Evolutionary conservation across 2,888 invertebrate genomes (phyloP).

Genomic region (Stenodera caucasica): DNA sequence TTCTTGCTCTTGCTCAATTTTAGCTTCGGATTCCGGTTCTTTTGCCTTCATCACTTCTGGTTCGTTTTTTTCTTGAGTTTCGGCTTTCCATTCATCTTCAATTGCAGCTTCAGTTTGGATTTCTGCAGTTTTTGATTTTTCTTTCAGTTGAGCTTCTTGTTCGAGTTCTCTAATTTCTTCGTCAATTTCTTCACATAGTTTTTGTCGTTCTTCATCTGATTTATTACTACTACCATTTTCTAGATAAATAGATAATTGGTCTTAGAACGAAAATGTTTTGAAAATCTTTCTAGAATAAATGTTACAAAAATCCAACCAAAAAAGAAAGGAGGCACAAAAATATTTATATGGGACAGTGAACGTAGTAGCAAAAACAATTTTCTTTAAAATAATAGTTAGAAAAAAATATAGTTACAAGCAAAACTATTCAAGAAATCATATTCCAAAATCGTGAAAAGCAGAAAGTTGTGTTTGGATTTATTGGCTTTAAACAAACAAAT

Average conservation of each 20-base stretch:
- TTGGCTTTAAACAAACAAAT: constrained; percentile 8
- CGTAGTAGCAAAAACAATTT: no score
- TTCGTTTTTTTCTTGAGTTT: neutral
- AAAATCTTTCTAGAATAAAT: constrained; percentile 46
- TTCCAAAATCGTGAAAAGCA: no score
- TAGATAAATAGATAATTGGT: constrained; percentile 31
- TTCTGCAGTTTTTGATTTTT: no score
- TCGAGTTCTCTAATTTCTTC: constrained; percentile 33
- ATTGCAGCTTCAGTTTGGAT: neutral
- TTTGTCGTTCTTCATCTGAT: constrained; percentile 34
- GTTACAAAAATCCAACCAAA: constrained; percentile 22
- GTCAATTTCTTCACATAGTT: constrained; percentile 31
- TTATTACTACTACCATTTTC: constrained; percentile 46
- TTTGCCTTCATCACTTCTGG: neutral
- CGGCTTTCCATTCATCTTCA: neutral
- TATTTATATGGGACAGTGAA: no score
- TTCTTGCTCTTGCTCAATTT: neutral
- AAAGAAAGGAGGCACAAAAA: no score
- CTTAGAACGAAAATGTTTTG: constrained; percentile 28
- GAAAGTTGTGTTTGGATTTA: no score
- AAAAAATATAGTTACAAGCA: no score
- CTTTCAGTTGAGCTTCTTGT: no score
- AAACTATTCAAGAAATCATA: no score
- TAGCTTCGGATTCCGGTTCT: neutral
- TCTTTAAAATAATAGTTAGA: no score